A percentile compares a stretch with the other conserved stretches of the same genome.
These are phyloP conservation scores for Sminthurinus aureus DNA, from an alignment of 2,888 invertebrate species.

Conservation along the genomic window DNA sequence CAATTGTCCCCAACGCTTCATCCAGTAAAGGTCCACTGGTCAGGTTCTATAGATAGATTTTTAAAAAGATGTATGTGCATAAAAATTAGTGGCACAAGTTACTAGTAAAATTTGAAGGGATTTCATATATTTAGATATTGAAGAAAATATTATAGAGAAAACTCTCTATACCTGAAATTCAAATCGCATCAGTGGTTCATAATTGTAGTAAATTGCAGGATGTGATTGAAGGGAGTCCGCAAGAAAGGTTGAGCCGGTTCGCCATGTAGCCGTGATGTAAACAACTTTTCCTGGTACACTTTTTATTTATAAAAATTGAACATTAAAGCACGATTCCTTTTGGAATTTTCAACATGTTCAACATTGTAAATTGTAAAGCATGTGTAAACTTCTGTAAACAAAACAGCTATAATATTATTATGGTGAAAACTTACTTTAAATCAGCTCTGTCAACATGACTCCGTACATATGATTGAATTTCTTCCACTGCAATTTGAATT, in stretches of 20 bases:
- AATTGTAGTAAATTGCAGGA: constrained; percentile 33
- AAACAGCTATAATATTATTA: not conserved
- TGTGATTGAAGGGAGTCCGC: constrained; percentile 33
- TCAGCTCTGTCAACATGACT: not conserved
- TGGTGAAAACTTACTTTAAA: not conserved
- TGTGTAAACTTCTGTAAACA: not conserved
- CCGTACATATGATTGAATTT: constrained; percentile 13
- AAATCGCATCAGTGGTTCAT: constrained; percentile 28
- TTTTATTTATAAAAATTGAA: not conserved
- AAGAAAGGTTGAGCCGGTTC: constrained; percentile 36
- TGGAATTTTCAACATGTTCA: not conserved
- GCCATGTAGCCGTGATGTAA: constrained; percentile 26
- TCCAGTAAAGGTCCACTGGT: not conserved
- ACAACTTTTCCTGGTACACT: constrained; percentile 8
- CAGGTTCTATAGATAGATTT: not conserved
- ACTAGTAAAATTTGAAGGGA: not conserved
- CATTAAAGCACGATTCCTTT: not conserved
- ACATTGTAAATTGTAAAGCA: not conserved
- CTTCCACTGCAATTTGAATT: constrained; percentile 14
- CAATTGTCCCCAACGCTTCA: not conserved
- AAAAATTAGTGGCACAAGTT: not conserved
- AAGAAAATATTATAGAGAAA: not conserved
- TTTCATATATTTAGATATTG: not conserved
- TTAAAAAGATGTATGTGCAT: too few relatives aligned
- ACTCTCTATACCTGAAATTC: not conserved